Base-by-base conservation (phyloP, 2,797 vertebrate genomes). In the Bovichtus diacanthus region DNA sequence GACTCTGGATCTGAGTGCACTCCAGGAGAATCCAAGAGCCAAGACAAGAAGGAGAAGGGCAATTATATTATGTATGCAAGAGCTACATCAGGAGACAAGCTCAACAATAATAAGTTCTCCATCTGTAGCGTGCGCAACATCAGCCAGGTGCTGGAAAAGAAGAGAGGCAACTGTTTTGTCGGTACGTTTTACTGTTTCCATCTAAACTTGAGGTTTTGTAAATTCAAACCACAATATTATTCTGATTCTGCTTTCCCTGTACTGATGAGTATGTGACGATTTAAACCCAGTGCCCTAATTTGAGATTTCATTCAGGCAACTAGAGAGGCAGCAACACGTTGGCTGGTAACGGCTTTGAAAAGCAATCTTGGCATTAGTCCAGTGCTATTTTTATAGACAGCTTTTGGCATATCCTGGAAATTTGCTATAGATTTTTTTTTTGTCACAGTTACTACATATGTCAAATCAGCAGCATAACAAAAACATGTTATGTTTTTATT, bases 31-130 rank as follows among this genome's bases (percentile, higher is more conserved):
- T 98, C 98, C 49, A 99, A 97, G 89, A 97, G 96, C 92, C 95
- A 96, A 91, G 97, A 97, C 82, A 97, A 97, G 90, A 99, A 99
- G 90, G 98, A 99, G 91, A 98, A 97, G 81, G 98, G 98, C 87
- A 99, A 99, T 93, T 99, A 96, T 47, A 99, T 99, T 84, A 99
- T 99, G 98, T 99, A 99, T 86, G 98, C 98, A 36, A 95, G 98
- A 92, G 98, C 98, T 66, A 99, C 98, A 0, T 99, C 98, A 2
- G 98, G 98, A 63, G 98, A 99, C 94, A 99, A 99, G 82, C 97
- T 97, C 38, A 99, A 99, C 95, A 99, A 99, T 92, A 99, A 99
- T 81, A 99, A 99, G 86, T 99, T 99, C 92, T 99, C 98, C 41
- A 74, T 95, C 71, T 99, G 98, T 84, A 99, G 98, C 63, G 93